Base-by-base conservation (phyloP, 2,797 vertebrate genomes). In the Parauchenoglanis ngamensis region DNA sequence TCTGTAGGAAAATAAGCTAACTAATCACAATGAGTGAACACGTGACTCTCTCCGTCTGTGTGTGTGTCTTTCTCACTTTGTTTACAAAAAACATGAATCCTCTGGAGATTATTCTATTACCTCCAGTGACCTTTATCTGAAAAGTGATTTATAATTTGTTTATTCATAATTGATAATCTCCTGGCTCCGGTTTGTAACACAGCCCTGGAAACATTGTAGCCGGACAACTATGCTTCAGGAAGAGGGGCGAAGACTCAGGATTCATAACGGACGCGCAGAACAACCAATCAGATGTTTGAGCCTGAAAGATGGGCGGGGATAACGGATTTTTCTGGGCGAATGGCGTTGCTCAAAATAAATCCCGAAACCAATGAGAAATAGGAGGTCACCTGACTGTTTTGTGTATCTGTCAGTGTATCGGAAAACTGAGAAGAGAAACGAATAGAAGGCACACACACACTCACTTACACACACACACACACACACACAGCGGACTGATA, bases 321-420 rank as follows among this genome's bases (percentile, higher is more conserved):
- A 89, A 73, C 57, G 31, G 56, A n/a, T 70, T 10, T 13, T 3
- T 56, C 0, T 57, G 0, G 84, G 23, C 95, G 94, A 95, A 96
- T 95, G 65, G 91, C 7, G 59, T 83, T 28, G 19, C 10, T 44
- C 19, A 1, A 12, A 19, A 11, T 12, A 7, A 85, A 68, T 40
- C 17, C 7, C 7, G 49, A 3, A 89, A 3, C 95, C 95, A 96
- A 96, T 95, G 87, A 91, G 84, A 52, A 80, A 63, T 49, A 11
- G 3, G 84, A 54, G 76, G 83, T 83, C 68, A 75, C 49, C 85
- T 88, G 91, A 67, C 84, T 2, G 81, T 59, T 40, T 44, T 83
- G 84, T 79, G 84, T 77, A 56, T 87, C 67, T 90, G 88, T 40
- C 87, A 78, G 87, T 40, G 40, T 40, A 87, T 65, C 40, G 89